These are phyloP conservation scores for Lasiurus cinereus DNA, from an alignment of 2,113 vertebrate genomes.

Conservation along the genomic window DNA sequence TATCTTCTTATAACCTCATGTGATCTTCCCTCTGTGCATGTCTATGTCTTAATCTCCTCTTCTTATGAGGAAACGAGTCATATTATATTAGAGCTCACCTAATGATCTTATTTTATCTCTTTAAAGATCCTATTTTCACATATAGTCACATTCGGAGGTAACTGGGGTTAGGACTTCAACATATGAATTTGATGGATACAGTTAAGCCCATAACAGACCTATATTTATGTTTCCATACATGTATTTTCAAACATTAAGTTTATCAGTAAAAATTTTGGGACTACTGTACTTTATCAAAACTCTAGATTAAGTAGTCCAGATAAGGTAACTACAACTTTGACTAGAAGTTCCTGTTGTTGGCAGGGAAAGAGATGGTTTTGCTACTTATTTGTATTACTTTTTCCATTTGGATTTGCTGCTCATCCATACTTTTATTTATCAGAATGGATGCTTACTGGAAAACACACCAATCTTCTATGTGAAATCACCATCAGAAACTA, in stretches of 20 bases:
- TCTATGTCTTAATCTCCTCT: not conserved
- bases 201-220: not conserved
- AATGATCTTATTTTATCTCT: not conserved
- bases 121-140: not conserved
- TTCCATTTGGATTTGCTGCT: conserved; percentile 23
- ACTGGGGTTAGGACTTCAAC: not conserved
- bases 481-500: conserved; percentile 21
- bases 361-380: not conserved
- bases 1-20: not conserved
- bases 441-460: not conserved
- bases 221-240: not conserved
- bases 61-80: not conserved
- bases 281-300: not conserved
- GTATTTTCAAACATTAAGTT: conserved; percentile 7
- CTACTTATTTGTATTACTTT: not conserved
- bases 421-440: not conserved
- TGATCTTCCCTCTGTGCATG: not conserved
- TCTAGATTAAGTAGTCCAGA: not conserved
- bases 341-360: not conserved
- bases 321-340: not conserved
- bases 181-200: not conserved
- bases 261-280: not conserved
- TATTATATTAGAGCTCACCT: not conserved
- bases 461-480: not conserved
- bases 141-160: not conserved